Evolutionary conservation across 2,888 invertebrate genomes (phyloP), one percentile per base, ranked within the genome.

Genomic region (Criorhina ranunculi): DNA sequence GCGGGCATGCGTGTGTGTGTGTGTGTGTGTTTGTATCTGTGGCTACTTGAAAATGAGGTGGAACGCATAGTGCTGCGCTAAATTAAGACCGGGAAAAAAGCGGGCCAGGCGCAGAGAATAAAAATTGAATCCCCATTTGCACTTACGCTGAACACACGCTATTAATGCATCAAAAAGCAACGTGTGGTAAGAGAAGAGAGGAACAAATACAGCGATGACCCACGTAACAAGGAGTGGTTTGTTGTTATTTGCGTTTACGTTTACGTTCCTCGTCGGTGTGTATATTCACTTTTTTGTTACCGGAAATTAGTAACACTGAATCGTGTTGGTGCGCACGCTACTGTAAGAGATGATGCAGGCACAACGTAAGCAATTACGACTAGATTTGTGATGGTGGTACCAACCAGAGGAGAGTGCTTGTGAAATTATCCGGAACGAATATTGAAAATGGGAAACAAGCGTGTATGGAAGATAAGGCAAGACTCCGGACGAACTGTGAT

Each of bases 161-260:
- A 44, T 29, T 24, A 60, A 73, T 55, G 31, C 35, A 62, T 8
- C 15, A n/a, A 35, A 11, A 49, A 24, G 24, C 24, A 24, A 40
- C 42, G 57, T 70, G 35, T 19, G 19, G 19, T 19, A 31, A 51
- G 55, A 8, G 24, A 31, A 46, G 37, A 46, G 37, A 35, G 44
- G 44, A 15, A 57, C 31, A 73, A 12, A 17, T 8, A 3, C 24
- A 19, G 19, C 29, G 69, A 55, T 73, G 55, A 55, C 78, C 83
- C 69, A 83, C 67, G 83, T 73, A 79, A 83, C 19, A 64, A 83
- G 83, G 83, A 79, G 83, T 78, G 72, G 46, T 67, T 72, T 66
- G 46, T 81, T 80, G 59, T 59, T 59, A 37, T 66, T 67, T 66
- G 37, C 12, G 44, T 55, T 53, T 7, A 35, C 69, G 62, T 59